Base-by-base conservation (phyloP, 1,140 invertebrate species). In the Philaenus spumarius region DNA sequence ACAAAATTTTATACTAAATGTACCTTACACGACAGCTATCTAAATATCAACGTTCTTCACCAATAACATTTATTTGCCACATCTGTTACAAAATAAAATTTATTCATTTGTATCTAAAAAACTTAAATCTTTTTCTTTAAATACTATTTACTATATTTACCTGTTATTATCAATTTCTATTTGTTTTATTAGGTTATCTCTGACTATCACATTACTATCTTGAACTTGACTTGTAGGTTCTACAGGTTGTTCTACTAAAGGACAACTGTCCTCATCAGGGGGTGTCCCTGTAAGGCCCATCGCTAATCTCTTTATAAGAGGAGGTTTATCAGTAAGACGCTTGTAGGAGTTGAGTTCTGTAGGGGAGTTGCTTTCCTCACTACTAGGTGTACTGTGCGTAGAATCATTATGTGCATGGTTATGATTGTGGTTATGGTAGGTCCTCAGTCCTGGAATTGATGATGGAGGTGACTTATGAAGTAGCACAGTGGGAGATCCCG, bases 281-380 rank as follows among this genome's bases (percentile, higher is more conserved):
- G 54, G 37, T 53, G 54, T 60, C 24, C 78, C 76, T 46, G 78
- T 81, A 35, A 87, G 75, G 11, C 86, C 84, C 73, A 87, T 81
- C 15, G 85, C 83, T 47, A 88, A 75, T 39, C 85, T 75, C 71
- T 87, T 89, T 76, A 92, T 89, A 65, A 91, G 76, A 12, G 87
- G 87, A 24, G 88, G 88, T 70, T 91, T 88, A 72, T 92, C 89
- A 37, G 72, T 71, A 62, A 92, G 79, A 64, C 86, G 78, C 71
- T 89, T 86, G 72, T 89, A 90, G 65, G 87, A 88, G 75, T 90
- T 90, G 62, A 91, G 78, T 74, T 91, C 89, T 42, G 89, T 90
- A n/a, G 89, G 89, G 22, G 89, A 92, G 73, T 88, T 89, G 69
- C 86, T 89, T 72, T 90, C 89, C 70, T 90, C 87, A 61, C 87